Percentiles rank a stretch among this genome's conserved stretches.
These are phyloP conservation scores for Epicauta chinensis DNA, from an alignment of 1,140 invertebrate species.

Conservation along the genomic window DNA sequence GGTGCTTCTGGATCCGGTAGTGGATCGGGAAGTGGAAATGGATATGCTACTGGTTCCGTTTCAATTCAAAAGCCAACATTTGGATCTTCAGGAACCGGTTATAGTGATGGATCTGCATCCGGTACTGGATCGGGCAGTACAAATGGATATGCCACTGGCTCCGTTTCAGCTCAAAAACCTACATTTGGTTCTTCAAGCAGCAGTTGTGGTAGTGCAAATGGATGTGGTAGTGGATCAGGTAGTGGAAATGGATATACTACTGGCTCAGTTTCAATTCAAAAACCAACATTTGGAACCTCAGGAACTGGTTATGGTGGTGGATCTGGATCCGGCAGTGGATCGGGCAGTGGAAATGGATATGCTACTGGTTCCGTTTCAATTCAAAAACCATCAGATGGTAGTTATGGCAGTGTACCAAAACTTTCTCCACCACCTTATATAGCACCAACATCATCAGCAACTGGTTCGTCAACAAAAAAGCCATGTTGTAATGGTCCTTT, in stretches of 20 bases:
- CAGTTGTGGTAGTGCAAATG: too few relatives aligned
- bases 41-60: not conserved
- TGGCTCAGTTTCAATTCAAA: not conserved
- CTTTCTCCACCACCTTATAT: too few relatives aligned
- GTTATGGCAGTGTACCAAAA: too few relatives aligned
- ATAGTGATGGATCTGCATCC: not conserved
- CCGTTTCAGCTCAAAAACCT: too few relatives aligned
- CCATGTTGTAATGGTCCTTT: constrained; percentile 14
- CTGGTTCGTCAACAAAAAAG: not conserved
- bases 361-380: not conserved
- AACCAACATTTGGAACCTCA: not conserved
- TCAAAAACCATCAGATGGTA: too few relatives aligned
- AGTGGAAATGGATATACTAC: not conserved
- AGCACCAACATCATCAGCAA: too few relatives aligned
- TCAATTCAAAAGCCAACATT: too few relatives aligned
- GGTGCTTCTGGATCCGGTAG: too few relatives aligned
- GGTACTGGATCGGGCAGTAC: not conserved
- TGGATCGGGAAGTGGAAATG: not conserved
- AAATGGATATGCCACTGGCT: not conserved
- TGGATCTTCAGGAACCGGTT: too few relatives aligned
- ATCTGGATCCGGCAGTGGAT: not conserved
- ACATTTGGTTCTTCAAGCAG: too few relatives aligned
- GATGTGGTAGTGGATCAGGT: too few relatives aligned
- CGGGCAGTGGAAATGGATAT: not conserved
- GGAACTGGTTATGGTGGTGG: not conserved